Percentiles rank a stretch among this genome's conserved stretches.
Conservation (phyloP, 2,797 vertebrate genomes). For the Pogoniulus pusillus region DNA sequence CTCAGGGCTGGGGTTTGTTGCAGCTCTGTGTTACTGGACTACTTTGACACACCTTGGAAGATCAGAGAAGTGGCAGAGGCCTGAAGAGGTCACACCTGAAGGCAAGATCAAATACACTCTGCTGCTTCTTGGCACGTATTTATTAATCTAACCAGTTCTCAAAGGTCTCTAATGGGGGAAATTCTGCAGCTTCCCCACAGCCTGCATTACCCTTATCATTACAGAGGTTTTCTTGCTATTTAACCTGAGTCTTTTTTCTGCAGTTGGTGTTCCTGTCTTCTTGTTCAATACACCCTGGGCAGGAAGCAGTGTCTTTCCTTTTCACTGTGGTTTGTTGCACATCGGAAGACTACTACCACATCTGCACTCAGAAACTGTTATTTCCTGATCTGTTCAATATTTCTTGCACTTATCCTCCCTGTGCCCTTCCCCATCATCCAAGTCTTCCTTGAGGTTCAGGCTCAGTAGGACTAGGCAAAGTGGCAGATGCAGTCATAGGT, state of each 20-base stretch:
- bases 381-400: not conserved
- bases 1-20: not conserved
- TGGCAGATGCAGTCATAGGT: not conserved
- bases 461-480: not conserved
- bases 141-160: not conserved
- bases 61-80: not conserved
- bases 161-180: not conserved
- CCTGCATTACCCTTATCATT: not conserved
- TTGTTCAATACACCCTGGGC: not conserved
- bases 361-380: not conserved
- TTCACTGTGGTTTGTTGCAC: not conserved
- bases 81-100: not conserved
- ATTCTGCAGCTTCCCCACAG: not conserved
- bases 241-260: not conserved
- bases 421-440: not conserved
- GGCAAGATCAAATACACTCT: not conserved
- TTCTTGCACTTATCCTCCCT: not conserved
- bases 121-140: not conserved
- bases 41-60: not conserved
- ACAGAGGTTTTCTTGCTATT: not conserved
- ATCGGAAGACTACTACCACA: not conserved
- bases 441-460: not conserved
- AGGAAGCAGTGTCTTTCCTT: not conserved
- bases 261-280: not conserved
- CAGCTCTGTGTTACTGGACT: not conserved